Evolutionary conservation across 2,113 vertebrate species (phyloP).

Genomic region (Bubo scandiacus): DNA sequence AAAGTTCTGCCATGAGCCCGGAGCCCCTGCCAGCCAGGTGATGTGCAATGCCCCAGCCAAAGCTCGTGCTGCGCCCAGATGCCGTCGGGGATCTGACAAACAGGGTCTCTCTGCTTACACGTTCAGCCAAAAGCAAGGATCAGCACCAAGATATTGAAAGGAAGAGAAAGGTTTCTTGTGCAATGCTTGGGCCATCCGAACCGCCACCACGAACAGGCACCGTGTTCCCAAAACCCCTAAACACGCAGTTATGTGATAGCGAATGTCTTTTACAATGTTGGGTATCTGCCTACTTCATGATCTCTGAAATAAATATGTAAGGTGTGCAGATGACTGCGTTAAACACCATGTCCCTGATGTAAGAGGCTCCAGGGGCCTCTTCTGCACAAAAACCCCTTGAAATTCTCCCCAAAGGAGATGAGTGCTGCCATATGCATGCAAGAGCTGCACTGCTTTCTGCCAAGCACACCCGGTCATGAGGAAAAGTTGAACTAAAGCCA

Average conservation of each 20-base stretch:
- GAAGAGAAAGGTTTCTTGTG: not conserved
- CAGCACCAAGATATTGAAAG: not conserved
- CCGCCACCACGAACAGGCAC: rapidly evolving
- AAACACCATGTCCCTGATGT: rapidly evolving
- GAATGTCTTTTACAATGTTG: not conserved
- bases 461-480: rapidly evolving
- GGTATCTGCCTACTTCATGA: not conserved
- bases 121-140: not conserved
- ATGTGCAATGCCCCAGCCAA: rapidly evolving
- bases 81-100: not conserved
- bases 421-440: rapidly evolving
- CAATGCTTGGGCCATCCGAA: rapidly evolving
- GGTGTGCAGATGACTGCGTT: rapidly evolving
- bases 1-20: not conserved
- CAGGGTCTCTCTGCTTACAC: rapidly evolving
- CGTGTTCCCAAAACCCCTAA: rapidly evolving
- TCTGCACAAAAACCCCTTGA: rapidly evolving
- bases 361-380: not conserved
- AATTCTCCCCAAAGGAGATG: not conserved
- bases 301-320: not conserved
- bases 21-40: not conserved
- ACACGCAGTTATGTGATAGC: rapidly evolving
- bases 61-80: rapidly evolving
- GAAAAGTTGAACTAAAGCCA: not conserved
- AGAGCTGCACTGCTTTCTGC: not conserved